These are phyloP conservation scores for Sycophaga agraensis DNA, from an alignment of 1,140 invertebrate species.

Conservation along the genomic window DNA sequence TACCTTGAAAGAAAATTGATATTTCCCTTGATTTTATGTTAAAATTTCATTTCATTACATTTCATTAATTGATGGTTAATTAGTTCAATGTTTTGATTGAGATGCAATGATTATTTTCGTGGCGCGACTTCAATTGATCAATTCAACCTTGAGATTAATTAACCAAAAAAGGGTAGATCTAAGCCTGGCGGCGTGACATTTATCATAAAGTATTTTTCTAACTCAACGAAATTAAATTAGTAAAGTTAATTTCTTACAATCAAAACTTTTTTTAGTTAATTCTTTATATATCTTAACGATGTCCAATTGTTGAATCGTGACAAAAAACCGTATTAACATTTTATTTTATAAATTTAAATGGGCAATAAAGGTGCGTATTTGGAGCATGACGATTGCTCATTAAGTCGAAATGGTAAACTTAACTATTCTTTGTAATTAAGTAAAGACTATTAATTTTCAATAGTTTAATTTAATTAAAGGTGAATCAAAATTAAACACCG, in stretches of 20 bases:
- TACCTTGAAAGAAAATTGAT: no score
- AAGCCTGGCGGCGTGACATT: neutral
- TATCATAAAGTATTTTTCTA: constrained; percentile 17
- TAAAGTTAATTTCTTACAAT: constrained; percentile 1
- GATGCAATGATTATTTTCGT: constrained; percentile 14
- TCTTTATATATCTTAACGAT: no score
- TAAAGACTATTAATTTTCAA: no score
- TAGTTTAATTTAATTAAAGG: no score
- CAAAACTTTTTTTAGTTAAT: no score
- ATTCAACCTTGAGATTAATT: constrained; percentile 14
- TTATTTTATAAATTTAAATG: neutral
- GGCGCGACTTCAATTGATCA: constrained; percentile 11
- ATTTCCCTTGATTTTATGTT: no score
- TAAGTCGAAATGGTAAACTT: no score
- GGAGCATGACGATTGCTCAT: neutral
- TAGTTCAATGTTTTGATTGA: no score
- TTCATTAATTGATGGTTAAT: no score
- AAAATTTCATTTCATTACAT: no score
- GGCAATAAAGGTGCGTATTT: neutral
- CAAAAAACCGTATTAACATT: neutral
- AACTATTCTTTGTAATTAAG: neutral
- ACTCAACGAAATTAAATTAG: neutral
- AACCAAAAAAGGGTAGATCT: constrained; percentile 15
- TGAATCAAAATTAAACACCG: no score
- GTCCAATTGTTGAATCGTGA: no score